Evolutionary conservation across 2,797 vertebrate genomes (phyloP), one percentile per base, ranked within the genome.

Genomic region (Pithecia hirsuta): DNA sequence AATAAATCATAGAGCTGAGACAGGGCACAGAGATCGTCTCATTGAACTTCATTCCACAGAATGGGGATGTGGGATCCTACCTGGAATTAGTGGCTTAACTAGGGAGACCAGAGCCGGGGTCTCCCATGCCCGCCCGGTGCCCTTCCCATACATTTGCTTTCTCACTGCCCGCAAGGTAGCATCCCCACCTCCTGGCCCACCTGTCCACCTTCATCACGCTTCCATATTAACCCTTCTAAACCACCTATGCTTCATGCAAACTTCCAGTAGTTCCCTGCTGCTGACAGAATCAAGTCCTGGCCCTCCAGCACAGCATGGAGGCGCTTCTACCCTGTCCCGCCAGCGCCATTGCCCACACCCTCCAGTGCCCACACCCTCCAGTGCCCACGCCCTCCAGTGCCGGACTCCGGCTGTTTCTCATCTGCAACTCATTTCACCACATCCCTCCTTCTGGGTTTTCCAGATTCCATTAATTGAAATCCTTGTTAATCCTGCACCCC

Each of bases 91-190:
- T 5, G 2, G n/a, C 26, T 33, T 5, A 72, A 61, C 36, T 28
- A 4, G 64, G 36, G 33, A 67, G 64, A 72, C 33, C 1, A 2
- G 36, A n/a, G 14, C 14, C 1, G 2, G 59, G 11, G 30, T 59
- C 59, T 61, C 20, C 5, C 46, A 10, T 13, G 14, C 26, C 7
- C 9, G 15, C 17, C 19, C 19, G 0, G 22, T 11, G 17, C 30
- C 50, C 30, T 48, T 36, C 41, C 39, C 9, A 7, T 2, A 36
- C 12, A 0, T 1, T 14, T 10, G 41, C 64, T 75, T 84, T 24
- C 41, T 83, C 1, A 0, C 15, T 14, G 26, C 24, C 24, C 74
- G 30, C 46, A 4, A 0, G 0, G n/a, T 11, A 4, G 19, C 39
- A 19, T 64, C 39, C 41, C 20, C 1, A 22, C n/a, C 48, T 78